These are phyloP conservation scores for Pissodes strobi DNA, from an alignment of 1,140 invertebrate genomes.

Conservation along the genomic window DNA sequence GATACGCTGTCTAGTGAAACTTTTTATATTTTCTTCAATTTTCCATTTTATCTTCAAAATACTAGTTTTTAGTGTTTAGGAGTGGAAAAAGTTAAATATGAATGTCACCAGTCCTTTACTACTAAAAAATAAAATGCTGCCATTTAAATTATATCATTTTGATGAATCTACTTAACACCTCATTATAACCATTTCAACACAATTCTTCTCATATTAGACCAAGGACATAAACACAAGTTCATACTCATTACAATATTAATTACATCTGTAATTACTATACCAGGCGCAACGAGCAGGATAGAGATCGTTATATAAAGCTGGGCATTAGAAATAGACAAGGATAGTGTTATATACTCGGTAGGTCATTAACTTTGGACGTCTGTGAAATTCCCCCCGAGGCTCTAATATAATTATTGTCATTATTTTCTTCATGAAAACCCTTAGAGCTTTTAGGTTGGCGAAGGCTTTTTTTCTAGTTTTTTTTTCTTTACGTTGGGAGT, in stretches of 20 bases:
- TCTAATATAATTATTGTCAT: not conserved
- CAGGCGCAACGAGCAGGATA: not conserved
- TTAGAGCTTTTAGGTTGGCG: too few species aligned
- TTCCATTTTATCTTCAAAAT: too few species aligned
- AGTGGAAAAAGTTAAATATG: too few species aligned
- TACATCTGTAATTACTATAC: constrained; percentile 1
- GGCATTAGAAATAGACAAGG: not conserved
- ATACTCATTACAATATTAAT: constrained; percentile 13
- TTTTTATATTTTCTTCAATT: too few species aligned
- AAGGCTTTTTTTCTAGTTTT: too few species aligned
- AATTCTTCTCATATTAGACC: constrained; percentile 8
- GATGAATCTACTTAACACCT: not conserved
- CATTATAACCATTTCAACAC: not conserved
- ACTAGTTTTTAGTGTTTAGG: too few species aligned
- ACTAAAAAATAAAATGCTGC: too few species aligned
- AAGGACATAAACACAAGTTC: not conserved
- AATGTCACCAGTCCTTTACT: too few species aligned
- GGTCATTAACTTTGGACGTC: constrained; percentile 10
- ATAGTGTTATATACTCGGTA: not conserved
- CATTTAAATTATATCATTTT: too few species aligned
- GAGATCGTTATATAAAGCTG: not conserved
- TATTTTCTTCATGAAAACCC: too few species aligned
- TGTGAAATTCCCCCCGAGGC: constrained; percentile 5
- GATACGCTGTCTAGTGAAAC: too few species aligned
- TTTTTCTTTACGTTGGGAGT: too few species aligned